Base-by-base conservation (phyloP, 2,113 vertebrate species). In the Probosciger aterrimus region DNA sequence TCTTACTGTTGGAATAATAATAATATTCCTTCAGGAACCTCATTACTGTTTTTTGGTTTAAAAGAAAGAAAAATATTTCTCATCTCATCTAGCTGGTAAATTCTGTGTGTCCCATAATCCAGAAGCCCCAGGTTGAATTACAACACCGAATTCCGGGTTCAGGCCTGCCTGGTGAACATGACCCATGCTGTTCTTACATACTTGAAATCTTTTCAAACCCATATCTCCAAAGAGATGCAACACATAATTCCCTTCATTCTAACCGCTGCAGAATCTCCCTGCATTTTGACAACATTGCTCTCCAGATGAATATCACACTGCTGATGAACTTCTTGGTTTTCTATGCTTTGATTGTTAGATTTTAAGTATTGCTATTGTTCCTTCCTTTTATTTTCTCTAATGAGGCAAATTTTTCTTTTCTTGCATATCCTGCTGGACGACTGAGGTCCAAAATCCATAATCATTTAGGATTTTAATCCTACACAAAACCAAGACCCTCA, bases 171-270 rank as follows among this genome's bases (percentile, higher is more conserved):
- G 47, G 10, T 75, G 65, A 95, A 60, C 65, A 71, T 9, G 4
- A 65, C 33, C 37, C 35, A 31, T 47, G 39, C 47, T 89, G 47
- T 69, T 75, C 27, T 68, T 78, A 71, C 69, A 79, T 89, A 86
- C 27, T 46, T 82, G 78, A 95, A 92, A 95, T 87, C 70, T 92
- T 87, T 91, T 95, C 86, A 92, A 96, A 95, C 33, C 77, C 65
- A 69, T 41, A 82, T 74, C n/a, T 95, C 86, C 80, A 84, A 87
- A 96, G 81, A 57, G 74, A 86, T 27, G 30, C 39, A 93, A 63
- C 17, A 63, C 1, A 0, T 65, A 86, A 85, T 84, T 88, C 46
- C 18, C 39, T 79, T 70, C 37, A 33, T 83, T 87, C 37, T 65
- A 90, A 78, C 50, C 70, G 33, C 43, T 90, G 53, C 25, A 84